Base-by-base conservation (phyloP, 2,797 vertebrate species). In the Rhinella marina region DNA sequence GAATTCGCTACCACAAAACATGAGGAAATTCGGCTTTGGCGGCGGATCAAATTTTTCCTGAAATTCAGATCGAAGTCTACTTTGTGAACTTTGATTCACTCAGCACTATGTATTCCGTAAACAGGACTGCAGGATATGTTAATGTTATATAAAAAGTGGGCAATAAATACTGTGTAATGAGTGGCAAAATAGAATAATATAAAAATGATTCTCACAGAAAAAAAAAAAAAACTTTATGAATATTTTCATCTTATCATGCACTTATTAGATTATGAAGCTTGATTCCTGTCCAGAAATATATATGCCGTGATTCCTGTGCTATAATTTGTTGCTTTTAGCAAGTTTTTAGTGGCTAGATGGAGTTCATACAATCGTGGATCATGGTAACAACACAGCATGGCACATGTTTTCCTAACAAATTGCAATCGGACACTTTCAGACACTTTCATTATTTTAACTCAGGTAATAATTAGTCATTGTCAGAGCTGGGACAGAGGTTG, bases 401-500 rank as follows among this genome's bases (percentile, higher is more conserved):
- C 93, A 94, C 95, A 95, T 96, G 95, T 96, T 96, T 96, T 96
- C 93, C 94, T 96, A 95, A 95, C 95, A 96, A 96, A 96, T 96
- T 96, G 94, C 95, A 95, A 95, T 95, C 92, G 94, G 95, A 96
- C 95, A 96, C 94, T 96, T 96, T 96, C 94, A 94, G 95, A 96
- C 95, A 96, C 94, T 95, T 96, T 94, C 95, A 96, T 96, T 96
- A 96, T 96, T 96, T 96, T 96, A 96, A 96, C 95, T 95, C 94
- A 95, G 95, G 95, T 96, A 95, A 96, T 96, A 96, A 96, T 96
- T 96, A 96, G 95, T 96, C 95, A 96, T 93, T 96, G 95, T 96
- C 95, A 96, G 93, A 95, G 92, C 93, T 93, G 94, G 94, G 95
- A 96, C 95, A 94, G 94, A 92, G 95, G 93, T 95, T 95, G 94